Evolutionary conservation across 1,140 invertebrate genomes (phyloP).

Genomic region (Nylanderia fulva): DNA sequence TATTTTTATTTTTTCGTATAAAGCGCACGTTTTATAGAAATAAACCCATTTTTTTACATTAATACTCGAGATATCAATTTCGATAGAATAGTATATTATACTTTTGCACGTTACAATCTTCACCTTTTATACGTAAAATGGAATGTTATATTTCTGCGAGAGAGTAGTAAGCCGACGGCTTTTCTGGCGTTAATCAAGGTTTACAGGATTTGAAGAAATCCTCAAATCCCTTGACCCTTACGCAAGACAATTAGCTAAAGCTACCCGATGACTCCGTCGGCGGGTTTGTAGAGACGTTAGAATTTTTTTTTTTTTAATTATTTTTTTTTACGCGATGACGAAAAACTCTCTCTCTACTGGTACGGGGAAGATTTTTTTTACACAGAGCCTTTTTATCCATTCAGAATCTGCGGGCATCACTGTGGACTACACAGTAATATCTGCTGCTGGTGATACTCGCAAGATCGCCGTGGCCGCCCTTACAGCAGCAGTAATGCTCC

Average conservation of each 20-base stretch:
- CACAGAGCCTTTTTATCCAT: constrained; percentile 79
- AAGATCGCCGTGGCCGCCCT: constrained; percentile 82
- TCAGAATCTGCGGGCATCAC: constrained; percentile 82
- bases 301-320: not conserved
- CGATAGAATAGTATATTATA: not conserved
- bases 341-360: constrained; percentile 3
- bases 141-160: not conserved
- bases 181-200: constrained; percentile 50
- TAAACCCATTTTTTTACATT: not conserved
- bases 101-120: not conserved
- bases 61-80: constrained; percentile 6
- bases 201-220: constrained; percentile 42
- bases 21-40: constrained; percentile 2
- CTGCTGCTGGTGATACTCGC: constrained; percentile 82
- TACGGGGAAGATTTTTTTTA: constrained; percentile 28
- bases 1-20: not conserved
- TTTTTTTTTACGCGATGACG: constrained; percentile 2
- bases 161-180: not conserved
- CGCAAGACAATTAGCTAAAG: constrained; percentile 46
- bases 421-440: constrained; percentile 81
- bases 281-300: constrained; percentile 30
- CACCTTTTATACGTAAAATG: not conserved
- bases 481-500: constrained; percentile 82
- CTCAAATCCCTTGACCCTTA: constrained; percentile 50
- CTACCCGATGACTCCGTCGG: constrained; percentile 42